Evolutionary conservation across 2,888 invertebrate species (phyloP).

Genomic region (Acanthosepion pharaonis): DNA sequence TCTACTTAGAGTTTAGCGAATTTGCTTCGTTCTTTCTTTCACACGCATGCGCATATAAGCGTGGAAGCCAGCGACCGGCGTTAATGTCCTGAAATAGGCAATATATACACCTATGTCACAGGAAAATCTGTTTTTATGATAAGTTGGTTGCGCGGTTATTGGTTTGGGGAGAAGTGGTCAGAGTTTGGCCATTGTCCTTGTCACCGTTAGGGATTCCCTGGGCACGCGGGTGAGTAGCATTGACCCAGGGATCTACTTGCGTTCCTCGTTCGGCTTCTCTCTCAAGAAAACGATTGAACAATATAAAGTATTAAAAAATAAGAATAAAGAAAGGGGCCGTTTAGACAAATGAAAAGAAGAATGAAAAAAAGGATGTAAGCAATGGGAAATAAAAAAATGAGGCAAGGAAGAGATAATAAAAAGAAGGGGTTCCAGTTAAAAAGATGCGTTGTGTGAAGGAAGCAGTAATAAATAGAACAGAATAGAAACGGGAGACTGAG

Average conservation of each 20-base stretch:
- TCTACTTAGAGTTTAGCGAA: no score
- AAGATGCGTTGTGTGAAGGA: not conserved
- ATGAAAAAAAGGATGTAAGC: not conserved
- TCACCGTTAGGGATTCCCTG: conserved; percentile 33
- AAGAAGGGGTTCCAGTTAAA: not conserved
- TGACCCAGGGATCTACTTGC: conserved; percentile 33
- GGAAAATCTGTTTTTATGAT: not conserved
- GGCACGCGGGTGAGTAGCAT: conserved; percentile 24
- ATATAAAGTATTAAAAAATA: not conserved
- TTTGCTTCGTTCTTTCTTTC: not conserved
- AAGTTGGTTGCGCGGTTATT: not conserved
- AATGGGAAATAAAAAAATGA: not conserved
- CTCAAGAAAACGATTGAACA: conserved; percentile 4
- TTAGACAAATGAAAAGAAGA: not conserved
- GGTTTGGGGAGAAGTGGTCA: not conserved
- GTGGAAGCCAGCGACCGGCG: not conserved
- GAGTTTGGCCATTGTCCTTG: conserved; percentile 22
- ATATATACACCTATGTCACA: not conserved
- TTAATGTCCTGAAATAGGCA: not conserved
- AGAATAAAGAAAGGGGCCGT: not conserved
- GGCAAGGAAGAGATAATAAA: not conserved
- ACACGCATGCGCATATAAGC: no score
- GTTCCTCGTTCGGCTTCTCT: conserved; percentile 4
- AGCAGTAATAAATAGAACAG: not conserved
- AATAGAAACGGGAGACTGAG: not conserved